These are phyloP conservation scores for Albula glossodonta DNA, from an alignment of 2,113 vertebrate species.

Conservation along the genomic window DNA sequence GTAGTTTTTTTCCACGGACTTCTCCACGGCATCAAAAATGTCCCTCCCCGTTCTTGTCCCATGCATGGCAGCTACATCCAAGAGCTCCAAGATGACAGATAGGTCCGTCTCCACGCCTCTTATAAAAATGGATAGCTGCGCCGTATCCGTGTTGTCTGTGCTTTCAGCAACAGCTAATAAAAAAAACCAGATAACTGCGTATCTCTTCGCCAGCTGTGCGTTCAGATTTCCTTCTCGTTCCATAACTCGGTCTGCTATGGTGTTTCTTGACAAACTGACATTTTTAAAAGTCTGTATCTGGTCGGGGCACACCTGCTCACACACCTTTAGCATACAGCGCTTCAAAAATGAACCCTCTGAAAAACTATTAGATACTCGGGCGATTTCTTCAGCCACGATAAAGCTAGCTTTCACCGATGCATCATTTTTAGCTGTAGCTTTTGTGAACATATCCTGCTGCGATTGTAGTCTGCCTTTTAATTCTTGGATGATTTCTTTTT, in stretches of 20 bases:
- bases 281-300: conserved; percentile 50
- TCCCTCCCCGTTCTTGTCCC: conserved; percentile 34
- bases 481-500: conserved; percentile 25
- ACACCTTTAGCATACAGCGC: conserved; percentile 37
- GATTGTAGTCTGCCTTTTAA: conserved; percentile 44
- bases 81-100: conserved; percentile 32
- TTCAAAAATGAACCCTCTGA: conserved; percentile 28
- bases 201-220: conserved; percentile 43
- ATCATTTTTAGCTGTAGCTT: conserved; percentile 45
- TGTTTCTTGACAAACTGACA: conserved; percentile 43
- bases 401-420: conserved; percentile 47
- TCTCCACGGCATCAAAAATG: conserved; percentile 40
- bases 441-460: conserved; percentile 40
- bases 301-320: conserved; percentile 51
- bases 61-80: conserved; percentile 39
- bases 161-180: conserved; percentile 32
- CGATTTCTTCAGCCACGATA: conserved; percentile 53
- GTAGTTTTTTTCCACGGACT: conserved; percentile 43
- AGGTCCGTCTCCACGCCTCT: conserved; percentile 36
- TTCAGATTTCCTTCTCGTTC: conserved; percentile 41
- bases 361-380: conserved; percentile 37
- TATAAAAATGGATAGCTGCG: conserved; percentile 27
- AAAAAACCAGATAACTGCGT: conserved; percentile 37
- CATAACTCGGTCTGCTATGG: conserved; percentile 31
- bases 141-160: too few relatives aligned